These are phyloP conservation scores for Rissa tridactyla DNA, from an alignment of 2,113 vertebrate genomes.

Conservation along the genomic window DNA sequence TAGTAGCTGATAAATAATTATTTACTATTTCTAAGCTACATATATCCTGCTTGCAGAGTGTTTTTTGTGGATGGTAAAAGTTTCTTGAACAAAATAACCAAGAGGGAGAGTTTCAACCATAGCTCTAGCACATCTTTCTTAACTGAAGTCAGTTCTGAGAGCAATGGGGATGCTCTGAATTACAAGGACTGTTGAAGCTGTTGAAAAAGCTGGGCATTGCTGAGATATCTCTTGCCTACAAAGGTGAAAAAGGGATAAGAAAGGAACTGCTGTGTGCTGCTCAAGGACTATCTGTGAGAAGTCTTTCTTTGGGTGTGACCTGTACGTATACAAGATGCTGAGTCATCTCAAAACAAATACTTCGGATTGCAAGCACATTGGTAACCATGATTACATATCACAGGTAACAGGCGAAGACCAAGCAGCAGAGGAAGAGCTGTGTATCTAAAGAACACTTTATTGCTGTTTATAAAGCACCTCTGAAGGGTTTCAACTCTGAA, in stretches of 20 bases:
- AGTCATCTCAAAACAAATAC: neutral
- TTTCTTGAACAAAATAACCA: neutral
- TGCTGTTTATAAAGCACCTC: neutral
- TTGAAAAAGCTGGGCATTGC: neutral
- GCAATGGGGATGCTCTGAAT: neutral
- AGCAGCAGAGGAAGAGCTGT: neutral
- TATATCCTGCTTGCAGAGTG: neutral
- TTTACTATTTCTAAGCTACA: neutral
- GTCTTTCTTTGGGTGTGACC: neutral
- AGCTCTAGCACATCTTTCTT: neutral
- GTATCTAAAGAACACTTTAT: neutral
- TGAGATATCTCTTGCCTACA: neutral
- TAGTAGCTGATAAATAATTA: neutral
- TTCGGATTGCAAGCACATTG: neutral
- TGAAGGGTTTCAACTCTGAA: neutral
- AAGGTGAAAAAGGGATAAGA: neutral
- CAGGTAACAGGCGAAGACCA: neutral
- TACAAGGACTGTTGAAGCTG: neutral
- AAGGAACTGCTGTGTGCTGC: neutral
- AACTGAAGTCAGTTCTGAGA: neutral
- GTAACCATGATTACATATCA: neutral
- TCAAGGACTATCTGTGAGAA: neutral
- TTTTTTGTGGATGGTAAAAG: neutral
- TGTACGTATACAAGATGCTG: neutral
- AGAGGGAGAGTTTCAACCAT: neutral